Evolutionary conservation across 2,113 vertebrate genomes (phyloP).

Genomic region (Pseudorasbora parva): DNA sequence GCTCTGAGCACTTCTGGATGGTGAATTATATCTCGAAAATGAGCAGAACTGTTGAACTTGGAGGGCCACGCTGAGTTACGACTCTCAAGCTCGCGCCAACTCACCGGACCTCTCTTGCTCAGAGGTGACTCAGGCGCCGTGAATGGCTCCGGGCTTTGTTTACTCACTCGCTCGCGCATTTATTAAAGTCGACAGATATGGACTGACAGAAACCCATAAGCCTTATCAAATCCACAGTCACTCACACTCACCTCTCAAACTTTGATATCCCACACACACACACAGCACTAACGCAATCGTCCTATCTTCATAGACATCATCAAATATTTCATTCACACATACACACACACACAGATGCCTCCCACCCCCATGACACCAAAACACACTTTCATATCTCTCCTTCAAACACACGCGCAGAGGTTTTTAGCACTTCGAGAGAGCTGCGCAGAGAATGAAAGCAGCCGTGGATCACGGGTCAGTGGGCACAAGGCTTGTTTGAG

Average conservation of each 20-base stretch:
- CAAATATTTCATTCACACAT: conserved; percentile 22
- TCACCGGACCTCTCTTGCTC: conserved; percentile 1
- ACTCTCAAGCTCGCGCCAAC: background rate
- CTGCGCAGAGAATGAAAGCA: conserved; percentile 3
- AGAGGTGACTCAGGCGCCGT: background rate
- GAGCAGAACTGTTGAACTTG: background rate
- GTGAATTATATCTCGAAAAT: background rate
- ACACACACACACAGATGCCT: conserved; percentile 31
- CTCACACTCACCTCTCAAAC: conserved; percentile 11
- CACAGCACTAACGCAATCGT: background rate
- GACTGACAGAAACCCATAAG: conserved; percentile 32
- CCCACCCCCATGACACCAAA: background rate
- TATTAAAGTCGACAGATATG: conserved; percentile 19
- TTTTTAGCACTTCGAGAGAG: conserved; percentile 26
- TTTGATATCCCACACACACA: conserved; percentile 30
- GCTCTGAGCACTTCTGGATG: background rate
- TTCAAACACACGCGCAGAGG: background rate
- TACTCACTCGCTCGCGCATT: conserved; percentile 31
- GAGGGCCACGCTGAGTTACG: background rate
- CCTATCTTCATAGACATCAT: conserved; percentile 17
- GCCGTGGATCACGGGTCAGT: conserved; percentile 32
- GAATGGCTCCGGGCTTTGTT: background rate
- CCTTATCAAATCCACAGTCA: conserved; percentile 37
- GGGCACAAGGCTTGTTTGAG: conserved; percentile 11
- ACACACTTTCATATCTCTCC: background rate